Evolutionary conservation across 2,113 vertebrate genomes (phyloP).

Genomic region (Galemys pyrenaicus): DNA sequence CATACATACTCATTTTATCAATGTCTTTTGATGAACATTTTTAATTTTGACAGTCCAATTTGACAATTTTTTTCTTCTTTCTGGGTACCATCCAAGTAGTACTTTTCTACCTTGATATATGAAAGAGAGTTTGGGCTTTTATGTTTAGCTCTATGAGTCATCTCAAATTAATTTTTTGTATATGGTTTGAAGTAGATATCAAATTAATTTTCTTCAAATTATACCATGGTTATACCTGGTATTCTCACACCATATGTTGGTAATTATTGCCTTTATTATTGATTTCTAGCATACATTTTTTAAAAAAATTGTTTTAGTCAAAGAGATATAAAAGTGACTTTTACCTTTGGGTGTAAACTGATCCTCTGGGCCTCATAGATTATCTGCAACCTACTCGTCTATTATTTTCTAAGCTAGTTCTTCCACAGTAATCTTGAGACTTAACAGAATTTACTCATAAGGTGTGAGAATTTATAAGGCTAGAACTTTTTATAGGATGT

Average conservation of each 20-base stretch:
- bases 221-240: neutral
- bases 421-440: neutral
- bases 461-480: neutral
- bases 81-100: neutral
- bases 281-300: neutral
- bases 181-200: neutral
- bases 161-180: constrained; percentile 20
- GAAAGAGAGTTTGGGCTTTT: constrained; percentile 21
- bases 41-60: constrained; percentile 33
- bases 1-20: constrained; percentile 1
- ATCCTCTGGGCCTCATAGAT: neutral
- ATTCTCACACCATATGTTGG: neutral
- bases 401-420: neutral
- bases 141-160: neutral
- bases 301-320: neutral
- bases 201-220: neutral
- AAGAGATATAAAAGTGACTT: neutral
- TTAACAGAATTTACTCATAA: neutral
- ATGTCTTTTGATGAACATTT: neutral
- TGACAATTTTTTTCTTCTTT: neutral
- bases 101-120: neutral
- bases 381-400: neutral
- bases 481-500: neutral
- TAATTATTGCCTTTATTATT: constrained; percentile 36
- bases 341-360: neutral